Evolutionary conservation across 2,888 invertebrate species (phyloP), one percentile per base, ranked within the genome.

Genomic region (Xestobium rufovillosum): DNA sequence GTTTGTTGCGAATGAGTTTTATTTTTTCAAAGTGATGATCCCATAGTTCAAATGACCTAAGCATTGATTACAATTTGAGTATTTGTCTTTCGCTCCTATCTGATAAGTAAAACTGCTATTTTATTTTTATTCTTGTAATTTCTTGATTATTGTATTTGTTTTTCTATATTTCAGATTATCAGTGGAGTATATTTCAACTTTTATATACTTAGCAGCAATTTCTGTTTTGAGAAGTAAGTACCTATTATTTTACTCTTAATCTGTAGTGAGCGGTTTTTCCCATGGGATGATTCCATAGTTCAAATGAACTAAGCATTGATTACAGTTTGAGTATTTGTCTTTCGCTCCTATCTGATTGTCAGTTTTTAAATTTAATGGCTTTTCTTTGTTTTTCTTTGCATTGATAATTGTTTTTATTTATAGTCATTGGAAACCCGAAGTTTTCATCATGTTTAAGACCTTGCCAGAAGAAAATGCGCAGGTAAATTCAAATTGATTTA

Each of bases 251-350:
- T 19, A 19, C 6, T 19, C n/a, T 19, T 19, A 8, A 8, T 19
- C 6, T 19, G 23, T 19, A n/a, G n/a, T 8, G n/a, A 19, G 6
- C 26, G 17, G 17, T 35, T n/a, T 32, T 13, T 26, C 27, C 25
- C 41, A 16, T 32, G 38, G 59, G 60, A 61, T 65, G 61, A 63
- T 25, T 45, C 44, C 55, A 59, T 63, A 63, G 61, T 63, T 63
- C 63, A 63, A 47, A 56, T 62, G 63, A 64, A 39, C 34, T 26
- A n/a, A 30, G 29, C 27, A 23, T 38, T 61, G 61, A 60, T 56
- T 56, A 50, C 50, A 39, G 45, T 34, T 30, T 42, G 14, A 34
- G 40, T 36, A 37, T 54, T 52, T 54, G 56, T 59, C 57, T 65
- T 65, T 63, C 59, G 60, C 60, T 47, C 55, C 56, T 56, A 56